phyloP scores from a whole-genome alignment of 2,113 vertebrate genomes.

The Polyodon spathula region DNA sequence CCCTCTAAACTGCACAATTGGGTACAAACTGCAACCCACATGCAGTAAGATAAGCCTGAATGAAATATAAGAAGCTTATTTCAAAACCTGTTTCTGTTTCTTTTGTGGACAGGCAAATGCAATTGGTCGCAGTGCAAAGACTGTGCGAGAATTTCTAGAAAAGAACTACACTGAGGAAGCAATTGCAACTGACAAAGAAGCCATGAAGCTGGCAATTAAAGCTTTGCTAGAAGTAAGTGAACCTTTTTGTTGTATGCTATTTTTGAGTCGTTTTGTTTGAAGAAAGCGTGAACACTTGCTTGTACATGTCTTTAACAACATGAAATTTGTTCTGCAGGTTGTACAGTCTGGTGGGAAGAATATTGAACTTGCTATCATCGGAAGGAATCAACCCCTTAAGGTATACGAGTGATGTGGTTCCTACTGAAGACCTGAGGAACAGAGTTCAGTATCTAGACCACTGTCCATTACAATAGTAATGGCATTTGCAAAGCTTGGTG shows the following conservation, averaged over 20 bases:
- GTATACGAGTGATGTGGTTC: constrained; percentile 24
- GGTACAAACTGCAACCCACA: too few species aligned
- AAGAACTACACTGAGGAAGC: constrained; percentile 67
- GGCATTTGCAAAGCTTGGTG: too few species aligned
- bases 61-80: too few species aligned
- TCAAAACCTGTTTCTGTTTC: background rate
- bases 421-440: background rate
- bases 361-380: constrained; percentile 50
- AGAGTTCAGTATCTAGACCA: too few species aligned
- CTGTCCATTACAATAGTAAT: too few species aligned
- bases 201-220: constrained; percentile 66
- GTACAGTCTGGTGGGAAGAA: constrained; percentile 52
- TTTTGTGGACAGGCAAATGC: constrained; percentile 53
- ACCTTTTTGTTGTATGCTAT: background rate
- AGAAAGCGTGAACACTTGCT: constrained; percentile 18
- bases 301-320: background rate
- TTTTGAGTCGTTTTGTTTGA: background rate
- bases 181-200: constrained; percentile 58
- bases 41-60: too few species aligned
- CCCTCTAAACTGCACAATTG: too few species aligned
- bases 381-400: constrained; percentile 65
- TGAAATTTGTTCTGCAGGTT: constrained; percentile 33
- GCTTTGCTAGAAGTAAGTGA: constrained; percentile 68
- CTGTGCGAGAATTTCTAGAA: constrained; percentile 66
- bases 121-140: constrained; percentile 69